Percentiles rank a stretch among this genome's conserved stretches.
These are phyloP conservation scores for Acholoe squamosa DNA, from an alignment of 2,888 invertebrate genomes.

Conservation along the genomic window DNA sequence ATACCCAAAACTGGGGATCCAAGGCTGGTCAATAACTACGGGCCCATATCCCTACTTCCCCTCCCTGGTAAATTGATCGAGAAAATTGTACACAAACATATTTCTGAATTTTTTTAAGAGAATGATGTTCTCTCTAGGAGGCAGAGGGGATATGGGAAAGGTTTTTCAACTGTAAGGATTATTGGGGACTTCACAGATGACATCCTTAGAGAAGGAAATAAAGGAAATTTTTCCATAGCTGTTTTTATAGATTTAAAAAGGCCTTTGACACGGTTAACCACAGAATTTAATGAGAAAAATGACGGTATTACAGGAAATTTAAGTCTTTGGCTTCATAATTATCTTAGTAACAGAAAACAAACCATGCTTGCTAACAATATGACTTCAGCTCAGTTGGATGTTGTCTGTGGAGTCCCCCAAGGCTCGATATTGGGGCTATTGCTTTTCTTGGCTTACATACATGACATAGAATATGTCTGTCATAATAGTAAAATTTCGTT, in stretches of 20 bases:
- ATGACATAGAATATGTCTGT: too few species aligned
- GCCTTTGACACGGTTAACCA: background rate
- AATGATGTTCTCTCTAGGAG: background rate
- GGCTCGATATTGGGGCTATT: too few species aligned
- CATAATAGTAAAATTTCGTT: too few species aligned
- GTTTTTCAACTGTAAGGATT: background rate
- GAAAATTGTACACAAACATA: background rate
- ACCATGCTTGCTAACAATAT: too few species aligned
- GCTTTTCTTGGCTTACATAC: too few species aligned
- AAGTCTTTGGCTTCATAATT: background rate
- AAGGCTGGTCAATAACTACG: too few species aligned
- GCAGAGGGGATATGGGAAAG: background rate
- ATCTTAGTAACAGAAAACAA: too few species aligned
- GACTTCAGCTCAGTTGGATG: too few species aligned
- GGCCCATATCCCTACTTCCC: background rate
- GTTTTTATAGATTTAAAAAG: background rate
- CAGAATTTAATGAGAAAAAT: background rate
- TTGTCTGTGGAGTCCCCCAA: too few species aligned
- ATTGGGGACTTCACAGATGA: background rate
- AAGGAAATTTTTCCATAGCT: background rate
- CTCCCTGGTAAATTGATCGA: background rate
- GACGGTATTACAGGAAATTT: background rate
- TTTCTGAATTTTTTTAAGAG: background rate
- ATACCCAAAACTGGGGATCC: background rate
- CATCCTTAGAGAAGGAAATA: background rate